Evolutionary conservation across 2,797 vertebrate genomes (phyloP).

Genomic region (Parotocinclus haroldoi): DNA sequence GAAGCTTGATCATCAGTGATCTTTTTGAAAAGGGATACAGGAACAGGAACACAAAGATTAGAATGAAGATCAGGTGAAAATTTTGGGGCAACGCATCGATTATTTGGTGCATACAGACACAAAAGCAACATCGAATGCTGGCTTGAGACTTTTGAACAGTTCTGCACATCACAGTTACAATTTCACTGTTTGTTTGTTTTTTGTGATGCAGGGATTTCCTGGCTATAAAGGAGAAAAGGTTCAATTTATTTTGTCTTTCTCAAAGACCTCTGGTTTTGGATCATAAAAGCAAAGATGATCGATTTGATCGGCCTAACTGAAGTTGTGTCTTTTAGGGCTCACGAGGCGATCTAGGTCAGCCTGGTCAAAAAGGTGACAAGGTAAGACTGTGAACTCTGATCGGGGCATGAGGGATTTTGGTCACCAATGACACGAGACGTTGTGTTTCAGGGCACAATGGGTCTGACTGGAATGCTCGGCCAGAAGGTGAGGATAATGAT

Average conservation of each 20-base stretch:
- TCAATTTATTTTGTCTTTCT: neutral
- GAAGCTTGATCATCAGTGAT: no score
- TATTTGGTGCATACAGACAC: no score
- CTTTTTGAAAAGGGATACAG: no score
- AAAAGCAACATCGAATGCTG: no score
- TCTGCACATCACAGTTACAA: no score
- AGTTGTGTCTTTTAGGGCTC: neutral
- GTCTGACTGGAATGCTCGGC: constrained; percentile 94
- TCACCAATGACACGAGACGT: neutral
- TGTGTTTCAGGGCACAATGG: constrained; percentile 82
- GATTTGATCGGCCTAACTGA: no score
- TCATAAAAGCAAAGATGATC: no score
- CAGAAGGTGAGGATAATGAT: constrained; percentile 81
- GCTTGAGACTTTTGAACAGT: no score
- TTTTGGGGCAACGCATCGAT: no score
- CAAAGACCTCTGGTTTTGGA: no score
- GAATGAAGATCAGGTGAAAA: neutral
- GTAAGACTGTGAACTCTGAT: neutral
- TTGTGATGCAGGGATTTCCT: neutral
- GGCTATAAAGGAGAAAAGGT: constrained; percentile 3
- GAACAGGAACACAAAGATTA: no score
- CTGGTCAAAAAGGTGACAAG: constrained; percentile 2
- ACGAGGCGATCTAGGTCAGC: neutral
- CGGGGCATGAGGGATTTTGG: neutral
- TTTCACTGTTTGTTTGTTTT: neutral